Evolutionary conservation across 2,888 invertebrate genomes (phyloP).

Genomic region (Eustalomyia histrio): DNA sequence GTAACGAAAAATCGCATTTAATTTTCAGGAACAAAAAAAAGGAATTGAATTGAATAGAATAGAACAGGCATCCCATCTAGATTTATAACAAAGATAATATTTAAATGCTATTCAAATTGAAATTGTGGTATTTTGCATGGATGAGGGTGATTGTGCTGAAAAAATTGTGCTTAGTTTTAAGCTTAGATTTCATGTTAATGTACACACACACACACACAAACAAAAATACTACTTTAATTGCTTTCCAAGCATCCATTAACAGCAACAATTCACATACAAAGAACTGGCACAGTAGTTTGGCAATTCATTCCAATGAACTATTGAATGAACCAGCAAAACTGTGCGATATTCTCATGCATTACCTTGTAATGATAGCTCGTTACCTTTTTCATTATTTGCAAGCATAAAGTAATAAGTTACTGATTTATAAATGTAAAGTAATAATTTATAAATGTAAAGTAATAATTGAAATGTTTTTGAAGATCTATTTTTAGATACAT

Average conservation of each 20-base stretch:
- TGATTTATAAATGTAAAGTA: no score
- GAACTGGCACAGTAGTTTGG: conserved; percentile 16
- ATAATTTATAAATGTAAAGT: no score
- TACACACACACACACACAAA: conserved; percentile 22
- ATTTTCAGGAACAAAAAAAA: conserved; percentile 13
- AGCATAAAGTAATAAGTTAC: no score
- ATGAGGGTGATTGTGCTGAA: conserved; percentile 60
- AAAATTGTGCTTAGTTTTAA: conserved; percentile 22
- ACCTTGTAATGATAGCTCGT: no score
- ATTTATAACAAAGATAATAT: conserved; percentile 78
- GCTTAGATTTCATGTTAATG: conserved; percentile 50
- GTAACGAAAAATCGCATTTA: conserved; percentile 38
- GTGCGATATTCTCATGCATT: no score
- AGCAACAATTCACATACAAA: conserved; percentile 36
- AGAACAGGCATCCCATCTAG: conserved; percentile 66
- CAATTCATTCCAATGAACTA: not conserved
- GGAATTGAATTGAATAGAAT: conserved; percentile 21
- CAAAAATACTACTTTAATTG: conserved; percentile 59
- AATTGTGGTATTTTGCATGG: conserved; percentile 53
- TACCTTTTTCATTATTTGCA: no score
- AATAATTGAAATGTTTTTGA: no score
- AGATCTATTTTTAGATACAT: no score
- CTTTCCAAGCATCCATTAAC: conserved; percentile 58
- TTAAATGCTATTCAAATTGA: conserved; percentile 63
- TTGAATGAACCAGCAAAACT: no score